A percentile compares a stretch with the other conserved stretches of the same genome.
phyloP scores from a whole-genome alignment of 23 tunicate genomes.

The Trididemnum clinides region DNA sequence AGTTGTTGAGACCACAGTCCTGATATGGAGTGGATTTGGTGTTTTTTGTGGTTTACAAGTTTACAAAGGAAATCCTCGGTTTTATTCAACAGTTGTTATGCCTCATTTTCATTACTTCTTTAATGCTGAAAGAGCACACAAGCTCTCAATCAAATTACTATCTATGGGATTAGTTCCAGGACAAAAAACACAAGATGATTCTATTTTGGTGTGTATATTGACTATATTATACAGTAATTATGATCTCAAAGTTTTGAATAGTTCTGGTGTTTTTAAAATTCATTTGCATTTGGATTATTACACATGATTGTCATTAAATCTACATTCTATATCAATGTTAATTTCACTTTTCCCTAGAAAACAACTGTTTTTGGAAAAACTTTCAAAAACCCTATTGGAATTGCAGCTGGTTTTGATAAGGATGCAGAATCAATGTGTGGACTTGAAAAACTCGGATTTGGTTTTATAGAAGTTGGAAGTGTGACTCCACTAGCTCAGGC shows the following conservation, averaged over 20 bases:
- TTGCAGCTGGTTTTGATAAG: constrained; percentile 96
- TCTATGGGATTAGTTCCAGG: constrained; percentile 30
- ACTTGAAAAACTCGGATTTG: constrained; percentile 77
- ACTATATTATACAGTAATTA: not conserved
- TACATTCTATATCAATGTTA: not conserved
- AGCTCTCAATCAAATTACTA: constrained; percentile 42
- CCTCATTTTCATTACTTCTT: constrained; percentile 46
- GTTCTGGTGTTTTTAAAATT: not conserved
- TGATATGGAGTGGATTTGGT: constrained; percentile 57
- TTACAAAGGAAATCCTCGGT: constrained; percentile 50
- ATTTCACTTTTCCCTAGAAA: constrained; percentile 5
- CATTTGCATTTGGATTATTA: not conserved
- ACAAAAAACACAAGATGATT: not conserved
- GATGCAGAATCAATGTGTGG: constrained; percentile 93
- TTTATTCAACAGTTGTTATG: constrained; percentile 65
- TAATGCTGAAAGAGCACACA: constrained; percentile 66
- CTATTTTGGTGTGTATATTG: constrained; percentile 31
- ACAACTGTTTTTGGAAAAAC: constrained; percentile 47
- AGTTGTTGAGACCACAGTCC: constrained; percentile 35
- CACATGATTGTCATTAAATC: too few species aligned
- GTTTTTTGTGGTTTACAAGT: constrained; percentile 46
- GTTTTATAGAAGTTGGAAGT: constrained; percentile 91
- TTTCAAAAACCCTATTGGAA: constrained; percentile 86
- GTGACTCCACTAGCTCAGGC: constrained; percentile 83
- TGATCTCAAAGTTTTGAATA: not conserved